Evolutionary conservation across 2,888 invertebrate species (phyloP).

Genomic region (Microctonus brassicae): DNA sequence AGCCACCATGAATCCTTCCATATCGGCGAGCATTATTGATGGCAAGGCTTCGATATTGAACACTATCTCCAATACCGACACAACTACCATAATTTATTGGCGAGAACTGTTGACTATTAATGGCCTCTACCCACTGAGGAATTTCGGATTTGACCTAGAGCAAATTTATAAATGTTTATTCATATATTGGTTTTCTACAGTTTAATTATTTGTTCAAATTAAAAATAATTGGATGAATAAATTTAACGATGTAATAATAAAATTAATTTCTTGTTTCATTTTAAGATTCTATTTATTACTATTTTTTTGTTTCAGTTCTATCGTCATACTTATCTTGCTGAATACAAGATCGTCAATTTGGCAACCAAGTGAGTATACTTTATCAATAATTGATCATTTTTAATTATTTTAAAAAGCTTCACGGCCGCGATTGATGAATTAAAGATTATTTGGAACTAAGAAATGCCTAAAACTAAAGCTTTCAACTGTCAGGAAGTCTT

Average conservation of each 20-base stretch:
- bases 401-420: neutral
- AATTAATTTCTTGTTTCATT: neutral
- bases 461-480: too few relatives aligned
- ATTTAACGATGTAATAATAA: neutral
- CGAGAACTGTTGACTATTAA: constrained; percentile 45
- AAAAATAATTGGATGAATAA: constrained; percentile 8
- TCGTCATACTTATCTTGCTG: constrained; percentile 83
- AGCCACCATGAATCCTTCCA: constrained; percentile 58
- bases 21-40: constrained; percentile 59
- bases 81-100: constrained; percentile 52
- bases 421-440: too few relatives aligned
- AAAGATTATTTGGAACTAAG: too few relatives aligned
- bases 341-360: constrained; percentile 79
- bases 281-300: neutral
- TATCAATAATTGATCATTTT: constrained; percentile 16
- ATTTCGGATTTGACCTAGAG: constrained; percentile 18
- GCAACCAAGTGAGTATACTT: constrained; percentile 70
- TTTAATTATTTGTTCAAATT: neutral
- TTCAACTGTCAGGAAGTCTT: too few relatives aligned
- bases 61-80: constrained; percentile 42
- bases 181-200: neutral
- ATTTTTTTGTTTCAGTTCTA: constrained; percentile 75
- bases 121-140: constrained; percentile 29
- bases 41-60: constrained; percentile 49
- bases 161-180: constrained; percentile 8